These are phyloP conservation scores for Chloropsis hardwickii DNA, from an alignment of 2,113 vertebrate genomes.

Conservation along the genomic window DNA sequence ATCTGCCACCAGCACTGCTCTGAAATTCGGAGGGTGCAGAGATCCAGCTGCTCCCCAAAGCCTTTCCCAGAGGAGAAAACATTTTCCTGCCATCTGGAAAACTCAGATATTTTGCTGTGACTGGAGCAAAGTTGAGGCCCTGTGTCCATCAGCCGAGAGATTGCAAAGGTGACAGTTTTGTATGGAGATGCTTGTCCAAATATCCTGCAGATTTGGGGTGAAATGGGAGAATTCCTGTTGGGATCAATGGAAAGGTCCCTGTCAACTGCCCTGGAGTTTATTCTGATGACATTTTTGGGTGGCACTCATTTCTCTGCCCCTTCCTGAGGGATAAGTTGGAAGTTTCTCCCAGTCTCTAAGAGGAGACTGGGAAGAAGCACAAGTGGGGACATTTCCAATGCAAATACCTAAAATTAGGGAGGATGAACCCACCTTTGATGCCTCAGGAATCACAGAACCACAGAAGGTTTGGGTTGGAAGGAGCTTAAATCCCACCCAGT, in stretches of 20 bases:
- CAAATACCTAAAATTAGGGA: no score
- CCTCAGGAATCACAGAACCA: neutral
- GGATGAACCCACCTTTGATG: neutral
- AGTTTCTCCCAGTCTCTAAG: neutral
- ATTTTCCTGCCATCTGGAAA: neutral
- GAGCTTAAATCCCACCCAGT: neutral
- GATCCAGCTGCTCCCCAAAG: neutral
- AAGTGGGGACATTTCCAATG: accelerated
- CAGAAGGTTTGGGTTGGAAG: neutral
- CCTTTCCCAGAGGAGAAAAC: neutral
- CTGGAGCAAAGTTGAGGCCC: neutral
- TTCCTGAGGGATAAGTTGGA: neutral
- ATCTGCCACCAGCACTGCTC: neutral
- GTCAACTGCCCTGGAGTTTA: neutral
- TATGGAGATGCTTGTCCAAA: neutral
- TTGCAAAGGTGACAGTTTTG: accelerated
- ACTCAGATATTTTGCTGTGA: neutral
- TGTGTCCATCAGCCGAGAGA: no score
- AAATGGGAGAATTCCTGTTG: neutral
- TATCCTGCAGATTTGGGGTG: neutral
- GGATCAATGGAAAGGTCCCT: neutral
- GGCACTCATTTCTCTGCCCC: neutral
- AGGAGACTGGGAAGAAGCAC: neutral
- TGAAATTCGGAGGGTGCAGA: neutral
- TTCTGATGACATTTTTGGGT: neutral